Conservation (phyloP, 2,888 invertebrate species). For the Congeria kusceri region DNA sequence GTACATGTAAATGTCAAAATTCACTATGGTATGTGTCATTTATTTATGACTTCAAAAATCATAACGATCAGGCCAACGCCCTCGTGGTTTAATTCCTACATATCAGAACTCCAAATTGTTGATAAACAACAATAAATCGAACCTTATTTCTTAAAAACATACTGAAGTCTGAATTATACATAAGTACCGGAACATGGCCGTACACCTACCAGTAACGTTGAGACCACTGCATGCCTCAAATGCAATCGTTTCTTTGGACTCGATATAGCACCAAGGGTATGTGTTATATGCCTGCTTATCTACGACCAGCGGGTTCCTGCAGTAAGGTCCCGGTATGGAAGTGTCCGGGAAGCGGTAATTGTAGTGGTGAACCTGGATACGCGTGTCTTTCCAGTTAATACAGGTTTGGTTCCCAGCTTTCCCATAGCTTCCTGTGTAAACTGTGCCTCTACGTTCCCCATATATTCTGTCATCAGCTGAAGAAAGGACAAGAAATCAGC, state of each 20-base stretch:
- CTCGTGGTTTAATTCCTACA: too few relatives aligned
- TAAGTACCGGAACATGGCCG: too few relatives aligned
- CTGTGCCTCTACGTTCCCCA: conserved; percentile 57
- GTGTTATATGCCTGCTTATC: conserved; percentile 6
- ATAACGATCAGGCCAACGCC: too few relatives aligned
- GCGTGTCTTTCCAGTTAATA: conserved; percentile 63
- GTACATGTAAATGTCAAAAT: not conserved
- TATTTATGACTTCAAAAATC: too few relatives aligned
- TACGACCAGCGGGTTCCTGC: conserved; percentile 55
- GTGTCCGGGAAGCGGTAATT: conserved; percentile 53
- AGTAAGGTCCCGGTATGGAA: conserved; percentile 61
- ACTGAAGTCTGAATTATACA: too few relatives aligned
- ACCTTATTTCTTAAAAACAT: too few relatives aligned
- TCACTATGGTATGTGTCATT: too few relatives aligned
- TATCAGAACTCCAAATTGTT: too few relatives aligned
- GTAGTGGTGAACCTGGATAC: not conserved
- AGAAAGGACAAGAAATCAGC: not conserved
- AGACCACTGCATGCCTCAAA: conserved; percentile 27
- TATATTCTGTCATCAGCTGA: conserved; percentile 58
- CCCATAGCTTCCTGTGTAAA: conserved; percentile 66
- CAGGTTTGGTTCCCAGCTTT: conserved; percentile 27
- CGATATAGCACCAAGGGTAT: conserved; percentile 57
- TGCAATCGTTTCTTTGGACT: not conserved
- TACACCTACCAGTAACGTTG: conserved; percentile 21
- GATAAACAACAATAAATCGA: too few relatives aligned